phyloP scores from a whole-genome alignment of 37 sponge, comb jelly and placozoan genomes.

The Chondrilla cf. caribensis region DNA sequence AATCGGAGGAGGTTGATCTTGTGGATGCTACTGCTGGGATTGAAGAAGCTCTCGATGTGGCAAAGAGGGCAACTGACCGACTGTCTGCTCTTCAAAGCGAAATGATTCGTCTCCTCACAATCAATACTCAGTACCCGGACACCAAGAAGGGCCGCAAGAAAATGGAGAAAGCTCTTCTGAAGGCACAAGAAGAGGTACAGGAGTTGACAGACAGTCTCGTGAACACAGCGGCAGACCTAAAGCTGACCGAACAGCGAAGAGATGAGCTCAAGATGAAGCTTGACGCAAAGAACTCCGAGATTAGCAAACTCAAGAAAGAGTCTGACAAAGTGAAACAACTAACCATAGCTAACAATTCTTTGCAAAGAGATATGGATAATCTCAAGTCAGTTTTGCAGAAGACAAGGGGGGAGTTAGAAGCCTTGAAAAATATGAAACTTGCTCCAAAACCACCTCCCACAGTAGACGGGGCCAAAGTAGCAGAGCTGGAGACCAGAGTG shows the following conservation, averaged over 20 bases:
- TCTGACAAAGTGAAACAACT: conserved; percentile 40
- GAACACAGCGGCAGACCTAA: conserved; percentile 17
- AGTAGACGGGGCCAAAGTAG: not conserved
- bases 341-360: conserved; percentile 24
- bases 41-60: conserved; percentile 48
- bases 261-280: conserved; percentile 46
- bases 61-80: conserved; percentile 27
- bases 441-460: not conserved
- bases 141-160: conserved; percentile 64
- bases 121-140: conserved; percentile 50
- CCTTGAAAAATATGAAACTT: not conserved
- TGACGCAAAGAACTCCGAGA: conserved; percentile 44
- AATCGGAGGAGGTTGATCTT: conserved; percentile 41
- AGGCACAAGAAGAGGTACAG: conserved; percentile 59
- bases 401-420: conserved; percentile 16
- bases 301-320: conserved; percentile 29
- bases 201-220: conserved; percentile 17
- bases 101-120: conserved; percentile 46
- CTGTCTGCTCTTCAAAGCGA: conserved; percentile 51
- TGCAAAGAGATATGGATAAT: conserved; percentile 32
- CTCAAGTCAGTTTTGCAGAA: conserved; percentile 16
- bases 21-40: conserved; percentile 44
- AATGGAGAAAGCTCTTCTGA: conserved; percentile 69
- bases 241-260: conserved; percentile 25
- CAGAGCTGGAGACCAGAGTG: conserved; percentile 1